phyloP scores from a whole-genome alignment of 2,888 invertebrate species.

The Tetranychus truncatus region DNA sequence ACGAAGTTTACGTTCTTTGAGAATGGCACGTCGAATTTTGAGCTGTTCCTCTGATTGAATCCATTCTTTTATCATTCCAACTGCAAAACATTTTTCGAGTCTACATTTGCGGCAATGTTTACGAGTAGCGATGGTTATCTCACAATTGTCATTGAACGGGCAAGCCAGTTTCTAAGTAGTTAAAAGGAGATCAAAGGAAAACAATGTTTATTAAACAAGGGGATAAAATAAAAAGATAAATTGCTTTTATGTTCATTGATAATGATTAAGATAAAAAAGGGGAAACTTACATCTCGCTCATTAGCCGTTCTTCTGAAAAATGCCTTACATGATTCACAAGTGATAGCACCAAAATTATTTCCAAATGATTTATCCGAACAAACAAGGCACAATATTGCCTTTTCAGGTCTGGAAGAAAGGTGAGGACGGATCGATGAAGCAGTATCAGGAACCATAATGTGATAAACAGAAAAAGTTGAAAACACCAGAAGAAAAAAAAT shows the following conservation, averaged over 20 bases:
- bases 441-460: not conserved
- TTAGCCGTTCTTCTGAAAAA: not conserved
- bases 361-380: not conserved
- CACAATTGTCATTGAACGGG: constrained; percentile 75
- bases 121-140: constrained; percentile 71
- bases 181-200: not conserved
- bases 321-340: not conserved
- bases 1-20: constrained; percentile 41
- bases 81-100: constrained; percentile 69
- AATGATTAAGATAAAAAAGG: no score
- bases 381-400: not conserved
- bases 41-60: constrained; percentile 93
- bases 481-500: no score
- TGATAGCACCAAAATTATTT: not conserved
- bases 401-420: not conserved
- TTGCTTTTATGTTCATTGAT: no score
- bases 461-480: no score
- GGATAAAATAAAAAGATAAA: no score
- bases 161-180: constrained; percentile 56
- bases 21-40: constrained; percentile 62
- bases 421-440: not conserved
- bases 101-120: constrained; percentile 92
- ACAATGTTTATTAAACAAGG: not conserved
- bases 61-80: constrained; percentile 93
- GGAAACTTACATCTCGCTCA: not conserved